Evolutionary conservation across 2,797 vertebrate species (phyloP).

Genomic region (Lacerta viridis): DNA sequence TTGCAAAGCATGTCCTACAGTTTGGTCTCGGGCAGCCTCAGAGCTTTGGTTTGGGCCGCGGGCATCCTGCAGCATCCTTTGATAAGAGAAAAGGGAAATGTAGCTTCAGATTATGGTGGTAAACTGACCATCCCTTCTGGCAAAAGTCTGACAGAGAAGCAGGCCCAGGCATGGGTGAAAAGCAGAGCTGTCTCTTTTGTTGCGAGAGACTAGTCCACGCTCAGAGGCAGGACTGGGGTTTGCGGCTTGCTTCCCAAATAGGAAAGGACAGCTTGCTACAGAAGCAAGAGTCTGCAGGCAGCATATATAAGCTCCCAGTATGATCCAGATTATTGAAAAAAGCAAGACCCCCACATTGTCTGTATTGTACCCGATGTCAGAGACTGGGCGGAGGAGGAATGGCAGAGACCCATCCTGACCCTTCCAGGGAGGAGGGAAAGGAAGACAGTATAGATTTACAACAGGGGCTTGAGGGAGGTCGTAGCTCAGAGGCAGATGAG

Average conservation of each 20-base stretch:
- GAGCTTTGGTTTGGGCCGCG: neutral
- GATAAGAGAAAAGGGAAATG: neutral
- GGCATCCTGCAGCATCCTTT: neutral
- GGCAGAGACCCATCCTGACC: no score
- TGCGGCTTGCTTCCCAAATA: conserved; percentile 29
- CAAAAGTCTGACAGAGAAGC: neutral
- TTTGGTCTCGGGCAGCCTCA: neutral
- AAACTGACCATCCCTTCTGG: neutral
- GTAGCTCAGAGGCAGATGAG: no score
- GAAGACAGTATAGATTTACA: no score
- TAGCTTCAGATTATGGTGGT: neutral
- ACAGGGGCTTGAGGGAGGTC: no score
- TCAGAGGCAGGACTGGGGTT: neutral
- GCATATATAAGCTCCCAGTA: neutral
- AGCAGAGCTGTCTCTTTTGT: neutral
- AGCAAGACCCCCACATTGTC: accelerated
- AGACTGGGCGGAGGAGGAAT: no score
- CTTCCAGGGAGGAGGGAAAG: no score
- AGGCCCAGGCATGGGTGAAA: neutral
- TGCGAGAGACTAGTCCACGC: conserved; percentile 6
- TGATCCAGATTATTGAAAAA: neutral
- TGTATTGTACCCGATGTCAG: neutral
- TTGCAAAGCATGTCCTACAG: conserved; percentile 14
- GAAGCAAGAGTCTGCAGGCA: neutral
- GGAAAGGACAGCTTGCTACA: conserved; percentile 5